phyloP scores from a whole-genome alignment of 2,113 vertebrate genomes.

The Hippolais icterina region DNA sequence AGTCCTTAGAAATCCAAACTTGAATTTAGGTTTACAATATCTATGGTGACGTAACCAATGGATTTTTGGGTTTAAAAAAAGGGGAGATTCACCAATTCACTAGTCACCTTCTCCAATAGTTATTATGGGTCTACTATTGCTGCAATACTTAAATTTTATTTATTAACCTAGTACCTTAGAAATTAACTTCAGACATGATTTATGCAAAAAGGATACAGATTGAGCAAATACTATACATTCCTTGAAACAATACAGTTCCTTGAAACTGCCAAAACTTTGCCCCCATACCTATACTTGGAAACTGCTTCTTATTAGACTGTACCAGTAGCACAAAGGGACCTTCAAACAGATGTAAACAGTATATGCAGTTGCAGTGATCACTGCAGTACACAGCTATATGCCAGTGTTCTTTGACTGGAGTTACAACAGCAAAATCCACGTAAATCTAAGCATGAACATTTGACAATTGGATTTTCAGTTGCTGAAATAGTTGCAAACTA shows the following conservation, averaged over 20 bases:
- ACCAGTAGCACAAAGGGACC: not conserved
- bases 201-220: not conserved
- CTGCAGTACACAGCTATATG: not conserved
- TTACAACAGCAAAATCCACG: not conserved
- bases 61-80: not conserved
- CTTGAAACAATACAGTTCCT: not conserved
- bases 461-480: not conserved
- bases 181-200: not conserved
- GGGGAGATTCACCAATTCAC: not conserved
- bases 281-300: not conserved
- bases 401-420: not conserved
- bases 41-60: not conserved
- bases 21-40: not conserved
- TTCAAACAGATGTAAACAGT: not conserved
- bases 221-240: not conserved
- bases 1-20: not conserved
- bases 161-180: not conserved
- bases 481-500: not conserved
- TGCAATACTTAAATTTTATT: not conserved
- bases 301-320: not conserved
- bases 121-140: not conserved
- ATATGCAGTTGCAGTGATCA: not conserved
- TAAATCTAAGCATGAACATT: not conserved
- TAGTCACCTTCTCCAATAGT: not conserved
- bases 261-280: not conserved